Base-by-base conservation (phyloP, 2,113 vertebrate genomes). In the Spilogale gracilis region DNA sequence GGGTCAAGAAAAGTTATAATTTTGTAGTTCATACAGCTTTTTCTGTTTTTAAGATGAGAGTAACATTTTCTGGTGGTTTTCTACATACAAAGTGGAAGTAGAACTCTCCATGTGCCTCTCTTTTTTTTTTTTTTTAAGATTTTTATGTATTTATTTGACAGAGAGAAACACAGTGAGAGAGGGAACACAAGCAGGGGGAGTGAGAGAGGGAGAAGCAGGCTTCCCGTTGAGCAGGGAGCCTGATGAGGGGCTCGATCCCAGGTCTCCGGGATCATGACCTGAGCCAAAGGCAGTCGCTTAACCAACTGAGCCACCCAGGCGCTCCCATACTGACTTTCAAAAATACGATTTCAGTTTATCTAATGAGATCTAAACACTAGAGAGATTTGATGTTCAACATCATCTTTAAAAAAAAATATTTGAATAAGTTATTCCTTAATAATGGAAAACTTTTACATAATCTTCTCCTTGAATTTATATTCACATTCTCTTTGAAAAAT, bases 1-100 rank as follows among this genome's bases (percentile, higher is more conserved):
- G 30, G 38, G 73, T 91, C 58, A 91, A 83, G 63, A 76, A 67
- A 84, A 91, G 67, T 58, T 84, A 21, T 58, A 82, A 89, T 84
- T 84, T 84, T 71, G 61, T 58, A 80, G 52, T 14, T 80, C 74
- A 94, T 48, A 86, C 1, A 76, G 69, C 12, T 6, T 86, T 80
- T 79, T 71, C 17, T 60, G 12, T 43, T 86, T 91, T 91, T 58
- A 58, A 67, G 50, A 88, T 38, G 61, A 30, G 54, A 84, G 52
- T 43, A 38, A n/a, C 30, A 91, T 79, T 78, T 65, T 90, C 48
- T 67, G 81, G 32, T n/a, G 17, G 25, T 38, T 84, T 84, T 76
- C 45, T 78, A 54, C n/a, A 69, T 13, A 56, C 9, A 45, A 89
- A 65, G 25, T 9, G 60, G 54, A 52, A 48, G 20, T 43, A 67